Conservation (phyloP, 2,797 vertebrate species). For the Macropodus opercularis region DNA sequence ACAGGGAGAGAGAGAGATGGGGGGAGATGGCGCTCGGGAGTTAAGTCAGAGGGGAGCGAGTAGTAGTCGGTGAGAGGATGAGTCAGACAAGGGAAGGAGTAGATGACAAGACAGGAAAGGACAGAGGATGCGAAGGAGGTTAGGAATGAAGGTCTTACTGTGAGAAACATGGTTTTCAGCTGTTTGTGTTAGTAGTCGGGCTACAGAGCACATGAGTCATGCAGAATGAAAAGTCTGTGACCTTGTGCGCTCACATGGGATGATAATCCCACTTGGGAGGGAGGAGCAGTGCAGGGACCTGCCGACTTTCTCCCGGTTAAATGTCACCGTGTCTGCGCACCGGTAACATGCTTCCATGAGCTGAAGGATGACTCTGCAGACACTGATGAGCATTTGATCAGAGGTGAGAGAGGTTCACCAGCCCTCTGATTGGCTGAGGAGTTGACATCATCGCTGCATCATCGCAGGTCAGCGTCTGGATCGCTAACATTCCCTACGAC, state of each 20-base stretch:
- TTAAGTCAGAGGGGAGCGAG: slow-evolving; percentile 48
- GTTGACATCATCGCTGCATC: background rate
- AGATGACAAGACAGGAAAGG: slow-evolving; percentile 23
- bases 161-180: slow-evolving; percentile 1
- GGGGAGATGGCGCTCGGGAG: slow-evolving; percentile 38
- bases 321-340: slow-evolving; percentile 21
- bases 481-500: slow-evolving; percentile 43
- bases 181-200: slow-evolving; percentile 4
- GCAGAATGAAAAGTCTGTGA: background rate
- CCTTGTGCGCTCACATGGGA: background rate
- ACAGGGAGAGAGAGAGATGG: slow-evolving; percentile 3
- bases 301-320: slow-evolving; percentile 26
- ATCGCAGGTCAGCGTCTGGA: slow-evolving; percentile 35
- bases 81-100: slow-evolving; percentile 31
- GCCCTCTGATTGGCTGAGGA: slow-evolving; percentile 45
- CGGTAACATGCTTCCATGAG: background rate
- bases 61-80: slow-evolving; percentile 28
- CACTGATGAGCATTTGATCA: slow-evolving; percentile 28
- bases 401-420: slow-evolving; percentile 6
- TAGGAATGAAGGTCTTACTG: slow-evolving; percentile 51
- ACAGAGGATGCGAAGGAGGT: slow-evolving; percentile 14
- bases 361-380: slow-evolving; percentile 48
- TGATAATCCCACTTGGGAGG: slow-evolving; percentile 11
- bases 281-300: slow-evolving; percentile 33
- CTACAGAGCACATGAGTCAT: background rate